Conservation (phyloP, 2,113 vertebrate genomes). For the Ciconia boyciana region DNA sequence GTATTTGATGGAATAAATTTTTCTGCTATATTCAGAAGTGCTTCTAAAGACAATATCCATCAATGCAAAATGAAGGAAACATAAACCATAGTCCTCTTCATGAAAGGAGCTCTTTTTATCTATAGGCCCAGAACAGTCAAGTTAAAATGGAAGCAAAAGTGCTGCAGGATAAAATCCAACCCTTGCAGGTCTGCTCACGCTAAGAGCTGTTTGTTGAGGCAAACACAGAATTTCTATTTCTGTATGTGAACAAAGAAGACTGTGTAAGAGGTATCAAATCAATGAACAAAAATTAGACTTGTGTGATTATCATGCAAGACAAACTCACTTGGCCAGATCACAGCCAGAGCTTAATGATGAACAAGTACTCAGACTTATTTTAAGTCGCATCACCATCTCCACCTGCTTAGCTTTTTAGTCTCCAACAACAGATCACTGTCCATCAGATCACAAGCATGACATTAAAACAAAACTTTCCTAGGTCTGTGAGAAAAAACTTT, state of each 20-base stretch:
- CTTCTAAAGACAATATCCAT: not conserved
- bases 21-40: not conserved
- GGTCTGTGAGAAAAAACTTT: not conserved
- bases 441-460: not conserved
- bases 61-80: not conserved
- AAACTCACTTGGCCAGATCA: not conserved
- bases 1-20: not conserved
- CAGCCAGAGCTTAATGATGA: not conserved
- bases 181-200: not conserved
- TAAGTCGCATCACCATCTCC: not conserved
- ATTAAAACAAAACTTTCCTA: not conserved
- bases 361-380: not conserved
- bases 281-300: not conserved
- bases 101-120: not conserved
- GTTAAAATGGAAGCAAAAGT: not conserved
- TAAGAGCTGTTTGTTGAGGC: not conserved
- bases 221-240: not conserved
- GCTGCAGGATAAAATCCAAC: not conserved
- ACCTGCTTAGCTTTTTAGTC: not conserved
- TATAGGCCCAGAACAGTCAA: not conserved
- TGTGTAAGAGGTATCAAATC: not conserved
- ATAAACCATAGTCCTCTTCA: not conserved
- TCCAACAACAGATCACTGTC: not conserved
- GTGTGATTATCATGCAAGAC: not conserved
- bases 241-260: not conserved